Conservation (phyloP, 2,113 vertebrate species). For the Brachyhypopomus gauderio region DNA sequence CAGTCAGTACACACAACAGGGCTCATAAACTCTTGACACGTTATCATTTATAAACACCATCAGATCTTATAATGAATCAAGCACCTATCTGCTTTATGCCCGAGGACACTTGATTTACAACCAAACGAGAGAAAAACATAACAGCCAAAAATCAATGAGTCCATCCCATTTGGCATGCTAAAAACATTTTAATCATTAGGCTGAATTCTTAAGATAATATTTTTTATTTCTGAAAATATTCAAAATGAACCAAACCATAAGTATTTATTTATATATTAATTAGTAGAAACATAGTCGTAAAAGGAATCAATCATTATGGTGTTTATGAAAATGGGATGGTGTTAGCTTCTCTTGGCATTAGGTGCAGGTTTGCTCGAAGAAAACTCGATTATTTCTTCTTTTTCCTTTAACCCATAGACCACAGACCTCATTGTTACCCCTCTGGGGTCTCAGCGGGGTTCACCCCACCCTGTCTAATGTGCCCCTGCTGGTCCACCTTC, state of each 20-base stretch:
- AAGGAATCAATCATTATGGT: not conserved
- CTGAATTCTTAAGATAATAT: conserved; percentile 20
- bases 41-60: conserved; percentile 35
- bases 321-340: not conserved
- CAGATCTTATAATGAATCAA: conserved; percentile 34
- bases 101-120: conserved; percentile 42
- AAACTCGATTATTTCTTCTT: no score
- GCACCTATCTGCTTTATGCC: conserved; percentile 33
- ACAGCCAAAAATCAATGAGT: conserved; percentile 53
- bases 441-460: conserved; percentile 72
- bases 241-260: not conserved
- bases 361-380: no score
- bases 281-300: not conserved
- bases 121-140: conserved; percentile 16
- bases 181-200: conserved; percentile 12
- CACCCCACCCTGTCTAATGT: conserved; percentile 74
- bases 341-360: not conserved
- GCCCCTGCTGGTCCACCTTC: conserved; percentile 50
- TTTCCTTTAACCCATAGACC: not conserved
- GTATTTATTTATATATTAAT: conserved; percentile 14
- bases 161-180: conserved; percentile 32
- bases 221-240: not conserved
- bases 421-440: conserved; percentile 51
- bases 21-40: conserved; percentile 25
- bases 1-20: not conserved